phyloP scores from a whole-genome alignment of 2,888 invertebrate genomes.

The Lordiphosa fenestrarum region DNA sequence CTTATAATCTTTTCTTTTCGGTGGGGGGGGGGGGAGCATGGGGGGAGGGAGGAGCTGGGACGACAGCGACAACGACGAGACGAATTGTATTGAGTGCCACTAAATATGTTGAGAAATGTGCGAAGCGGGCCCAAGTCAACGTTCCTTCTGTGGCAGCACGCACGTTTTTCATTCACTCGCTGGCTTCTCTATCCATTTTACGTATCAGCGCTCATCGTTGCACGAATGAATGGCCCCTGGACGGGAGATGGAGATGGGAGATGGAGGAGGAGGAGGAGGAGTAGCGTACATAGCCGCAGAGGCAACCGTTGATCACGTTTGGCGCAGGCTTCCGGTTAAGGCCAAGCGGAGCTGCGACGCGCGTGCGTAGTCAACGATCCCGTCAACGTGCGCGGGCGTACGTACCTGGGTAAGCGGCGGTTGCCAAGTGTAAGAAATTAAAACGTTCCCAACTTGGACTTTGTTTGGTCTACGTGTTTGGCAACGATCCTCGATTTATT shows the following conservation, averaged over 20 bases:
- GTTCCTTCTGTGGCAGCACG: conserved; percentile 80
- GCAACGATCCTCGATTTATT: conserved; percentile 74
- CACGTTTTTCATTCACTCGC: conserved; percentile 75
- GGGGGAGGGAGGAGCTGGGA: conserved; percentile 19
- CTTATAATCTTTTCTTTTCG: conserved; percentile 60
- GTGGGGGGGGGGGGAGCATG: conserved; percentile 11
- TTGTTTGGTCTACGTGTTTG: conserved; percentile 73
- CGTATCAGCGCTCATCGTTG: conserved; percentile 73
- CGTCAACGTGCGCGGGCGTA: conserved; percentile 17
- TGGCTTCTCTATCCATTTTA: conserved; percentile 37
- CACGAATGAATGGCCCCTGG: conserved; percentile 71
- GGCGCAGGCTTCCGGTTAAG: conserved; percentile 79
- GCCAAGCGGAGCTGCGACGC: conserved; percentile 49
- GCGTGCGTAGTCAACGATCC: conserved; percentile 39
- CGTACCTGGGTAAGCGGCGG: conserved; percentile 13
- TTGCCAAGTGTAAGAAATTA: conserved; percentile 74
- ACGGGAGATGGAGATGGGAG: conserved; percentile 33
- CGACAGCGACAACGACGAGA: conserved; percentile 39
- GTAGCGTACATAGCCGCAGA: conserved; percentile 68
- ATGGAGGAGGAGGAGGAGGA: conserved; percentile 1
- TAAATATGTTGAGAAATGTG: conserved; percentile 74
- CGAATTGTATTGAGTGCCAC: conserved; percentile 77
- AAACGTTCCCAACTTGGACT: conserved; percentile 74
- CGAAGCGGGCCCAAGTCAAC: conserved; percentile 71
- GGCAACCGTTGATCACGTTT: conserved; percentile 78